Evolutionary conservation across 2,888 invertebrate species (phyloP), one percentile per base, ranked within the genome.

Genomic region (Plebejus anna): DNA sequence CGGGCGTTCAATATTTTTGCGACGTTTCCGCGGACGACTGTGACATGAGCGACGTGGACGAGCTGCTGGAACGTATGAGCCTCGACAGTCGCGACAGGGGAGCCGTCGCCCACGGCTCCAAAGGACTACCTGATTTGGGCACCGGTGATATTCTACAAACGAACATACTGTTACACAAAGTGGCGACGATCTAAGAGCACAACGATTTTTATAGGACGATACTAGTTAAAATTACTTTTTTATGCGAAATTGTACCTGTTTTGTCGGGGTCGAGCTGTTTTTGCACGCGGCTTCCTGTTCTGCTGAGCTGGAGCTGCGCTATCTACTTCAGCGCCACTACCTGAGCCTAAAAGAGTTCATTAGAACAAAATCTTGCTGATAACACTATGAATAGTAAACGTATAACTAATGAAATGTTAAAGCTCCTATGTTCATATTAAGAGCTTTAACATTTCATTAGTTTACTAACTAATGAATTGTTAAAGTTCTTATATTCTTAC

Each of bases 91-190:
- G 83, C 0, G 91, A 90, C 28, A 94, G 83, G 0, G 90, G 86
- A 0, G 92, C 92, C 1, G 94, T 93, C 7, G 94, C 94, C 94
- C 93, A 94, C 0, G 88, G 93, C 80, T 91, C 88, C 72, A 94
- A 81, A 0, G 92, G 93, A 78, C 91, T 92, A 22, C 88, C 88
- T 2, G 86, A 76, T 61, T 88, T 87, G 0, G 83, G 82, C 1
- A 87, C 86, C 28, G 90, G 93, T 4, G 92, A 91, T 76, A 94
- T 84, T 78, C 93, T 93, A 76, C 36, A 78, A 80, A 71, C 32
- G 9, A 36, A 13, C 11, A 16, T 32, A 66, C 66, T 11, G 16
- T 55, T 16, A 55, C 55, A 55, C 55, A 16, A 55, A 47, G 9
- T 47, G 2, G 9, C 47, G 7, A 47, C 47, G 9, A 47, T 47